phyloP scores from a whole-genome alignment of 2,113 vertebrate species.

The Mormyrus iriodes region DNA sequence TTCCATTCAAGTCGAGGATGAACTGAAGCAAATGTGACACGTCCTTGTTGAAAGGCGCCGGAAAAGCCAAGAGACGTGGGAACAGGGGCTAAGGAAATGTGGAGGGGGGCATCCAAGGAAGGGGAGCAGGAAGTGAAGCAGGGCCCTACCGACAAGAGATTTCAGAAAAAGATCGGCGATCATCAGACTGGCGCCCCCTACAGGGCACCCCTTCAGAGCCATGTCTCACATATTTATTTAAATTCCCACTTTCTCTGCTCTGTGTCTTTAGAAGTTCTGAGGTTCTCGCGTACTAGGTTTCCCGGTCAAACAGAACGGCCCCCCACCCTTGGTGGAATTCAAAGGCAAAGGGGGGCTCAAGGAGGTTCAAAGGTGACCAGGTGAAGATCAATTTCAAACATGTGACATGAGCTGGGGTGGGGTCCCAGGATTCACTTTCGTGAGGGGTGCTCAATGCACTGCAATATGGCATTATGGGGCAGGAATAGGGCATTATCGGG shows the following conservation, averaged over 20 bases:
- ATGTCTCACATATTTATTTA: neutral
- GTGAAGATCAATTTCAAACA: neutral
- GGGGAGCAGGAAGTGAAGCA: neutral
- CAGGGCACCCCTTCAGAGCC: neutral
- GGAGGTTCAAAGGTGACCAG: neutral
- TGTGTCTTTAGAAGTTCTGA: neutral
- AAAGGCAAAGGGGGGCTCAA: neutral
- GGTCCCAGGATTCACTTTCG: neutral
- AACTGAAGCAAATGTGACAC: constrained; percentile 13
- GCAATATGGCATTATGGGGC: neutral
- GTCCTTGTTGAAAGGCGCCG: constrained; percentile 28
- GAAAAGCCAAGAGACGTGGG: neutral
- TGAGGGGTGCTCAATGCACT: neutral
- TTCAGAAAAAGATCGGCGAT: neutral
- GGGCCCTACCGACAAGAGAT: neutral
- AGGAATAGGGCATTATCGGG: no score
- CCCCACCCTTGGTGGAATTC: neutral
- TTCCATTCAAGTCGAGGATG: constrained; percentile 30
- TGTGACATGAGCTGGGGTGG: neutral
- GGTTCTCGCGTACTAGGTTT: neutral
- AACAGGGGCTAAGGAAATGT: neutral
- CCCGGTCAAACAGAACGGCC: neutral
- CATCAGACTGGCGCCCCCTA: neutral
- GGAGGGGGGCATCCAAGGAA: neutral
- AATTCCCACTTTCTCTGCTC: neutral